Conservation (phyloP, 1,140 invertebrate species). For the Eurosta solidaginis region DNA sequence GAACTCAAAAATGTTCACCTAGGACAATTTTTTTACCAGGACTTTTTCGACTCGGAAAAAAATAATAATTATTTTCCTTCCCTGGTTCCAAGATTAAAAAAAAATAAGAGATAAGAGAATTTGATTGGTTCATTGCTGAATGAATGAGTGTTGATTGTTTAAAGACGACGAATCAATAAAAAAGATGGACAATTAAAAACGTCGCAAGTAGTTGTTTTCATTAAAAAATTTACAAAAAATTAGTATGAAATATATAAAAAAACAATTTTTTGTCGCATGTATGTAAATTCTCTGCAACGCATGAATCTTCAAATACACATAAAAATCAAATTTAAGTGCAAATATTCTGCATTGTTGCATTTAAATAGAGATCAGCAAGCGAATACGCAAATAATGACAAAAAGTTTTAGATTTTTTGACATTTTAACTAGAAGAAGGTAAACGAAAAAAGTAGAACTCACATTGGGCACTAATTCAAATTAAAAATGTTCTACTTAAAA, state of each 20-base stretch:
- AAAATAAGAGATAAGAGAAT: background rate
- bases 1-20: no score
- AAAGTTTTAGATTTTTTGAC: background rate
- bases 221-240: background rate
- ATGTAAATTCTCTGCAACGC: background rate
- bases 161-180: background rate
- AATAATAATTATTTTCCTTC: no score
- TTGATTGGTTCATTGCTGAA: background rate
- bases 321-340: background rate
- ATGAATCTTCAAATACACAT: background rate
- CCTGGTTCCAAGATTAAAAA: background rate
- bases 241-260: background rate
- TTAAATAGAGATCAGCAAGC: background rate
- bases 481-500: conserved; percentile 1
- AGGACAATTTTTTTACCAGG: no score
- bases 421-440: background rate
- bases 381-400: background rate
- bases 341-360: background rate
- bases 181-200: background rate
- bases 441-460: conserved; percentile 7
- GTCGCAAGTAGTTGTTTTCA: background rate
- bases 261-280: background rate
- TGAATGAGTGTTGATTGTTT: background rate
- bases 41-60: no score
- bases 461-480: conserved; percentile 6